Evolutionary conservation across 35 echinoderm and acorn worm species (phyloP).

Genomic region (Apostichopus japonicus): DNA sequence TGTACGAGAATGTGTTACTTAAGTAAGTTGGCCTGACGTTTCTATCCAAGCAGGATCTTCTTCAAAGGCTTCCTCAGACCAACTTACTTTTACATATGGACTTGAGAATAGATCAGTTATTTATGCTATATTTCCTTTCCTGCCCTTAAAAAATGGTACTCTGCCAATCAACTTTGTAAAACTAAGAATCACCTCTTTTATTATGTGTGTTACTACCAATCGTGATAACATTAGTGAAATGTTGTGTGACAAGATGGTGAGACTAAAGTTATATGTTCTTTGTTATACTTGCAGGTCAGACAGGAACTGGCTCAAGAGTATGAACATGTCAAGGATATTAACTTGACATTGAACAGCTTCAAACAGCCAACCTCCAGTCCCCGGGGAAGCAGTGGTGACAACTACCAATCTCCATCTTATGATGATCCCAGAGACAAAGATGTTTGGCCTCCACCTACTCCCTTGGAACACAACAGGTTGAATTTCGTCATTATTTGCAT

Average conservation of each 20-base stretch:
- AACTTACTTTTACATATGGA: too few relatives aligned
- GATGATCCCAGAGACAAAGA: slow-evolving; percentile 81
- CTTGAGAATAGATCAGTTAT: too few relatives aligned
- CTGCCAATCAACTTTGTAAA: too few relatives aligned
- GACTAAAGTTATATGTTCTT: neutral
- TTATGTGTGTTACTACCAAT: too few relatives aligned
- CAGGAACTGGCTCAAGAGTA: slow-evolving; percentile 91
- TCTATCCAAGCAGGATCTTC: too few relatives aligned
- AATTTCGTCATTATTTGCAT: neutral
- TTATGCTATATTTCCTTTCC: too few relatives aligned
- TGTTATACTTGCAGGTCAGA: slow-evolving; percentile 68
- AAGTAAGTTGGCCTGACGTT: too few relatives aligned
- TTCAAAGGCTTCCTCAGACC: too few relatives aligned
- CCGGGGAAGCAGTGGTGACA: slow-evolving; percentile 12
- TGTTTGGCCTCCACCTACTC: slow-evolving; percentile 98
- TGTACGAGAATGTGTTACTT: too few relatives aligned
- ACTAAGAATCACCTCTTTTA: too few relatives aligned
- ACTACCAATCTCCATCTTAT: slow-evolving; percentile 42
- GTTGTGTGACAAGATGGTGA: neutral
- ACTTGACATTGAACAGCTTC: slow-evolving; percentile 78
- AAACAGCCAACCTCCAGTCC: slow-evolving; percentile 62
- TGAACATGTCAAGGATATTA: slow-evolving; percentile 95
- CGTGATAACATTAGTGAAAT: neutral
- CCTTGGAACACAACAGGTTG: slow-evolving; percentile 84
- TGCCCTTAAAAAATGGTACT: too few relatives aligned